Evolutionary conservation across 2,113 vertebrate species (phyloP).

Genomic region (Tretioscincus oriximinensis): DNA sequence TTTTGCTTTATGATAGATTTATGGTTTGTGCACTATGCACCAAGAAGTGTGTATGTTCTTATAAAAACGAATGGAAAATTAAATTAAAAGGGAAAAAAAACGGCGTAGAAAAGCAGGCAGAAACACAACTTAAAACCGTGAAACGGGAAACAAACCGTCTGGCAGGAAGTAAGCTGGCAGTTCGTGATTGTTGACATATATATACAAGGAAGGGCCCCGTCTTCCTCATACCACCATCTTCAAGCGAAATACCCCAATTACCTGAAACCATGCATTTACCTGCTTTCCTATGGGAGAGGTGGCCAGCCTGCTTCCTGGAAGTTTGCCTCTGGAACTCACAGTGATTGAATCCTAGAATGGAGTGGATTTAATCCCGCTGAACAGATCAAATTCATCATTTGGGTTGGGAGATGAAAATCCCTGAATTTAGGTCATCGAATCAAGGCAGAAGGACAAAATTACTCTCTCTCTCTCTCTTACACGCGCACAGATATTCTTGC

Average conservation of each 20-base stretch:
- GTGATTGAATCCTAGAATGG: not conserved
- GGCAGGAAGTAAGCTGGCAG: no score
- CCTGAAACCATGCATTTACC: not conserved
- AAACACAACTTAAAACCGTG: no score
- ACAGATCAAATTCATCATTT: constrained; percentile 25
- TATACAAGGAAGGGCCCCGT: no score
- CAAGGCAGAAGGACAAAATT: constrained; percentile 14
- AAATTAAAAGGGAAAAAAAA: no score
- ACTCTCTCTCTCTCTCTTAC: not conserved
- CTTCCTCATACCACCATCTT: not conserved
- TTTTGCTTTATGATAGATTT: no score
- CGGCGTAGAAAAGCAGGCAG: no score
- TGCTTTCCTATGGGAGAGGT: not conserved
- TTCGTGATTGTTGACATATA: no score
- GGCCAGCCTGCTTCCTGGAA: not conserved
- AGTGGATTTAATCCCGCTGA: constrained; percentile 28
- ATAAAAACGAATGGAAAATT: no score
- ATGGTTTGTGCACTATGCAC: no score
- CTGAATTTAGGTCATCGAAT: constrained; percentile 35
- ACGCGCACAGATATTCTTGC: not conserved
- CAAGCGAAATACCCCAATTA: not conserved
- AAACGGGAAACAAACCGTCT: no score
- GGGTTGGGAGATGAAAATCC: constrained; percentile 11
- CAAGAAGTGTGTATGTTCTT: no score
- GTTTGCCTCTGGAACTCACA: not conserved